These are phyloP conservation scores for Phyllotis vaccarum DNA, from an alignment of 2,797 vertebrate species.

Conservation along the genomic window DNA sequence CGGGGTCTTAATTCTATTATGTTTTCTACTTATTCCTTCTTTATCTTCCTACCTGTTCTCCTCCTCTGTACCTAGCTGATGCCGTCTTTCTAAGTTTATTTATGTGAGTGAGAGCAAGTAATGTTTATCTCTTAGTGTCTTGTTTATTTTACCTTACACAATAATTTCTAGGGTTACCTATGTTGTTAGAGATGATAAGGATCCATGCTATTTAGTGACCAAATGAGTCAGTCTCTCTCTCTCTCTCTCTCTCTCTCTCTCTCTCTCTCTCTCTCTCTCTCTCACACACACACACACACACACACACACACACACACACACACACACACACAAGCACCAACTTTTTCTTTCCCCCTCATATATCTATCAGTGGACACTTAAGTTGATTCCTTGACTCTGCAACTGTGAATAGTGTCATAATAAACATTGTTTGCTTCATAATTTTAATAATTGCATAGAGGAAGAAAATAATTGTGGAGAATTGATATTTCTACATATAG, in stretches of 20 bases:
- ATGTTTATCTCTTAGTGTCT: neutral
- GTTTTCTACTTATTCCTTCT: neutral
- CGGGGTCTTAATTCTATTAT: neutral
- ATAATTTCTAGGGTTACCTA: neutral
- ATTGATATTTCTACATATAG: neutral
- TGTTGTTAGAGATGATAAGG: neutral
- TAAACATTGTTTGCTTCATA: neutral
- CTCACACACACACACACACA: too few relatives aligned
- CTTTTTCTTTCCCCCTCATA: too few relatives aligned
- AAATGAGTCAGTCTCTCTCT: too few relatives aligned
- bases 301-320: too few relatives aligned
- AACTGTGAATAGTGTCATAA: neutral
- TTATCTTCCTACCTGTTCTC: neutral
- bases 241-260: too few relatives aligned
- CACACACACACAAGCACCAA: too few relatives aligned
- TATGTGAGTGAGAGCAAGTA: neutral
- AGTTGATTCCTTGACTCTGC: neutral
- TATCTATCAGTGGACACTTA: neutral
- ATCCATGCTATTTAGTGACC: neutral
- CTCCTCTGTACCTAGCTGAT: neutral
- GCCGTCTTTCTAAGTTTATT: neutral
- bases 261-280: too few relatives aligned
- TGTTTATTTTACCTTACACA: neutral
- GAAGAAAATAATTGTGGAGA: neutral
- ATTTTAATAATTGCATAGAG: neutral